Evolutionary conservation across 2,797 vertebrate species (phyloP), one percentile per base, ranked within the genome.

Genomic region (Agapornis canus): DNA sequence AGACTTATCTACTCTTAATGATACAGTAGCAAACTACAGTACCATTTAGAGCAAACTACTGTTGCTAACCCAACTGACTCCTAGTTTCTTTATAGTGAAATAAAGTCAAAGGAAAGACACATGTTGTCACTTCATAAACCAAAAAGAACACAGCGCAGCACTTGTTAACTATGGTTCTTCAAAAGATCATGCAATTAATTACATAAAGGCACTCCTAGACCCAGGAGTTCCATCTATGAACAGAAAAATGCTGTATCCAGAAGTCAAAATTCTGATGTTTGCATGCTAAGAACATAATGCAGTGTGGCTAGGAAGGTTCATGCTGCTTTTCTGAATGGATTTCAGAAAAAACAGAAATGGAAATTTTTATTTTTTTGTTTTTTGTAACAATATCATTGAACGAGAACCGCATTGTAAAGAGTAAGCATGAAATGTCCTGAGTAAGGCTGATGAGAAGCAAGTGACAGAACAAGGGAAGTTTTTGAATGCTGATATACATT

Each of bases 1-100:
- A 96, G 91, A 49, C 87, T 92, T 90, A 90, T 86, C 94, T 90
- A 21, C 92, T 81, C 37, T 47, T 47, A 91, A 70, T 2, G 29
- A 80, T 56, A 79, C 47, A 88, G 21, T 69, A 90, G 87, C 56
- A 73, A 51, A 42, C 51, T 59, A 56, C 77, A 88, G 80, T 21
- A 63, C 72, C 61, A 68, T 40, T 86, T 27, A 59, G 43, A 90
- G 76, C 61, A 59, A 88, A 64, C 56, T 82, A 56, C 77, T 76
- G 29, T 27, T 73, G 56, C 89, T 73, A 91, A 86, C 26, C 40
- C 59, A 91, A 72, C 60, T 61, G 51, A 89, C 49, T 86, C 60
- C 59, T 52, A 8, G 19, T 51, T 90, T 72, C 89, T 83, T 92
- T 84, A 76, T 8, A 42, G 82, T 32, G 52, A 85, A 90, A 85